phyloP scores from a whole-genome alignment of 2,797 vertebrate genomes.

The Cynodonichthys magdalenae region DNA sequence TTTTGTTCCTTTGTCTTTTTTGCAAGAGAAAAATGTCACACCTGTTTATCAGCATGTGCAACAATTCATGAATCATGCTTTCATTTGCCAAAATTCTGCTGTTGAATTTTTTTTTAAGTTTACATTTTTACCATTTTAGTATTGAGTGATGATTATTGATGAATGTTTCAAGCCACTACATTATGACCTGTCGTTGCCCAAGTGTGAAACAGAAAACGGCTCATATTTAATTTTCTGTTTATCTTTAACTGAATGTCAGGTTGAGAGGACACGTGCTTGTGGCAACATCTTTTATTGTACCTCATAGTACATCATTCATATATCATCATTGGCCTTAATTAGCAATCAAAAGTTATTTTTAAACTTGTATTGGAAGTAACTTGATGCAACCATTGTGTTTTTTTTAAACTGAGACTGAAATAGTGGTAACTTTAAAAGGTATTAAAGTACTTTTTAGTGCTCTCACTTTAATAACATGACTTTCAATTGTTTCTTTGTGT shows the following conservation, averaged over 20 bases:
- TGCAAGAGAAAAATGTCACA: slow-evolving; percentile 23
- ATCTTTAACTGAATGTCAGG: slow-evolving; percentile 32
- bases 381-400: slow-evolving; percentile 39
- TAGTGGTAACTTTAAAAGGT: slow-evolving; percentile 24
- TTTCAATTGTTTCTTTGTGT: slow-evolving; percentile 27
- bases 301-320: slow-evolving; percentile 25
- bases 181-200: slow-evolving; percentile 29
- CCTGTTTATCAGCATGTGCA: slow-evolving; percentile 48
- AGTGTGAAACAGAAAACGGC: slow-evolving; percentile 19
- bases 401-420: slow-evolving; percentile 49
- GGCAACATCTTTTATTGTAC: slow-evolving; percentile 34
- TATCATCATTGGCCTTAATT: slow-evolving; percentile 41
- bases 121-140: slow-evolving; percentile 64
- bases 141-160: slow-evolving; percentile 29
- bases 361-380: slow-evolving; percentile 22
- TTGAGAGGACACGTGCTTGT: slow-evolving; percentile 19
- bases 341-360: slow-evolving; percentile 48
- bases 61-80: slow-evolving; percentile 61
- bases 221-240: slow-evolving; percentile 39
- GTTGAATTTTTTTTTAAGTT: slow-evolving; percentile 59
- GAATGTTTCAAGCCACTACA: slow-evolving; percentile 50
- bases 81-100: slow-evolving; percentile 69
- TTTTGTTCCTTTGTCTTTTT: slow-evolving; percentile 17
- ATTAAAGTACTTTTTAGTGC: slow-evolving; percentile 69
- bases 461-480: slow-evolving; percentile 50